phyloP scores from a whole-genome alignment of 1,140 invertebrate species.

The Apis cerana region DNA sequence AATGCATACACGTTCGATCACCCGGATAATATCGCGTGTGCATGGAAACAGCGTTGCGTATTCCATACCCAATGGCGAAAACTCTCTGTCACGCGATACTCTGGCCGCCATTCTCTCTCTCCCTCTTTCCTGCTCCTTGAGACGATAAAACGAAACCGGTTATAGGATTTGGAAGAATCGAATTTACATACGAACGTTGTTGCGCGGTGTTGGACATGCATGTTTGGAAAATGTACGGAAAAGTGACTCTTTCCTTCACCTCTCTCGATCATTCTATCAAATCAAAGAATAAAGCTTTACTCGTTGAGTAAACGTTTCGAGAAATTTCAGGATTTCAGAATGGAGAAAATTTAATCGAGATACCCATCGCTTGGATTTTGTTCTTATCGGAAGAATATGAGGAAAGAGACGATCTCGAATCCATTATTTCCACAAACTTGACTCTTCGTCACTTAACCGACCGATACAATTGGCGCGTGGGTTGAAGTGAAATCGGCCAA shows the following conservation, averaged over 20 bases:
- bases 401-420: too few species aligned
- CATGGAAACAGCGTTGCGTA: conserved; percentile 32
- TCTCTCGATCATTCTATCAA: too few species aligned
- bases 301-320: too few species aligned
- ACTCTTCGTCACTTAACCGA: too few species aligned
- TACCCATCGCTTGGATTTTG: too few species aligned
- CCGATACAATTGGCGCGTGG: not conserved
- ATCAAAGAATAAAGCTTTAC: too few species aligned
- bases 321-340: too few species aligned
- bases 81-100: conserved; percentile 46
- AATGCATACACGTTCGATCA: conserved; percentile 10
- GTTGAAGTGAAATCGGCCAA: conserved; percentile 5
- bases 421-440: not conserved
- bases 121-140: not conserved
- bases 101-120: not conserved
- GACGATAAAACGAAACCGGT: not conserved
- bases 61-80: not conserved
- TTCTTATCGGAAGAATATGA: too few species aligned
- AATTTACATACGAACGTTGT: not conserved
- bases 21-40: conserved; percentile 43
- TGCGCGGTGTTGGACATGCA: too few species aligned
- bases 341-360: too few species aligned
- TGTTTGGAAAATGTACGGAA: too few species aligned
- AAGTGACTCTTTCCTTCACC: too few species aligned
- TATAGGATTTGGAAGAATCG: not conserved